Base-by-base conservation (phyloP, 2,888 invertebrate species). In the Lomographa bimaculata region DNA sequence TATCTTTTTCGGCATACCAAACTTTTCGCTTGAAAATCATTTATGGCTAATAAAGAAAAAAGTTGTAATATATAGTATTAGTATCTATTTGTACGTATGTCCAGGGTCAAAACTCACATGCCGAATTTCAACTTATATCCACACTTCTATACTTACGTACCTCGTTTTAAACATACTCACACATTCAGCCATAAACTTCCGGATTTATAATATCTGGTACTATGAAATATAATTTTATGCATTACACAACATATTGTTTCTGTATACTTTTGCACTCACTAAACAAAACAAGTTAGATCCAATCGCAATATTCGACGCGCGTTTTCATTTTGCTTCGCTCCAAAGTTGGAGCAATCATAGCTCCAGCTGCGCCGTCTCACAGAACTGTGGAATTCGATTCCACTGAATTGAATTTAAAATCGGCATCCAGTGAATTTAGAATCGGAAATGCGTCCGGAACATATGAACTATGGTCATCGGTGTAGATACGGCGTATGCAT, bases 281-380 rank as follows among this genome's bases (percentile, higher is more conserved):
- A 42, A 36, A 42, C 36, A 36, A 30, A 10, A 26, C 40, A 36
- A 47, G 39, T 39, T 49, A 38, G n/a, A n/a, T n/a, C n/a, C n/a
- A n/a, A n/a, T n/a, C n/a, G n/a, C n/a, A n/a, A n/a, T 41, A 56
- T 57, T 53, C 46, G 20, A 18, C 14, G 28, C 60, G 56, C 54
- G 56, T 58, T 53, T 54, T 57, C 51, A 54, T 47, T 36, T 43
- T 24, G 38, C 44, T 46, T 36, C 3, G 3, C 9, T 9, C 21
- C 7, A 52, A 64, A 54, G 57, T 64, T 55, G 30, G 30, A 49
- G 56, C 60, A 59, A 65, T 67, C 63, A 57, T 40, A 30, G 44
- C 40, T 23, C 46, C 65, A 67, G 64, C 61, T 64, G 68, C 50
- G 30, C 10, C 12, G 18, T 28, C 24, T 11, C 18, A 24, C 21